phyloP scores from a whole-genome alignment of 2,797 vertebrate species.

The Morus bassanus region DNA sequence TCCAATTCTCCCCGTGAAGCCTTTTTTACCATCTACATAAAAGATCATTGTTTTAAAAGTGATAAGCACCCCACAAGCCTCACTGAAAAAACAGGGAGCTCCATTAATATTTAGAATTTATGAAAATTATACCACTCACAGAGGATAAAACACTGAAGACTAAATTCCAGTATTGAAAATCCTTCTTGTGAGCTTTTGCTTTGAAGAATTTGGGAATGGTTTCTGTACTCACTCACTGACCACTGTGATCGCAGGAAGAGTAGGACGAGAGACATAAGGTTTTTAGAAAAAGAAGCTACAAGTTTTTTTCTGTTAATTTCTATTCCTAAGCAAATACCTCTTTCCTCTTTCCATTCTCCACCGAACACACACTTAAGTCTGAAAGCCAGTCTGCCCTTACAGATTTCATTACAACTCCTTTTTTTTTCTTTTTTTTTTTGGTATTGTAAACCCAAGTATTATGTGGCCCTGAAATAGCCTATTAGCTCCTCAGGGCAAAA shows the following conservation, averaged over 20 bases:
- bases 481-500: neutral
- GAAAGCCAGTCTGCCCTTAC: neutral
- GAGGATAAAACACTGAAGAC: neutral
- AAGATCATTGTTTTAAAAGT: neutral
- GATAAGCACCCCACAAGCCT: neutral
- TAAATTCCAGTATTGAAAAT: neutral
- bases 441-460: neutral
- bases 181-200: neutral
- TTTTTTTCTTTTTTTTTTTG: neutral
- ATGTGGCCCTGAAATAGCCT: neutral
- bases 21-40: neutral
- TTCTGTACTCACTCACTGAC: neutral
- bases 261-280: neutral
- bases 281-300: neutral
- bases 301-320: neutral
- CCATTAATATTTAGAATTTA: neutral
- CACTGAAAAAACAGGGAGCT: neutral
- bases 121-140: neutral
- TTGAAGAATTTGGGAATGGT: neutral
- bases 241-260: neutral
- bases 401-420: neutral
- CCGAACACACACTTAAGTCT: neutral
- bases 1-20: neutral
- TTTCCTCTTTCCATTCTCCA: neutral
- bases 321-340: neutral